Conservation (phyloP, 30 jellyfish, hydroid and myxozoan species). For the Cassiopea xamachana region DNA sequence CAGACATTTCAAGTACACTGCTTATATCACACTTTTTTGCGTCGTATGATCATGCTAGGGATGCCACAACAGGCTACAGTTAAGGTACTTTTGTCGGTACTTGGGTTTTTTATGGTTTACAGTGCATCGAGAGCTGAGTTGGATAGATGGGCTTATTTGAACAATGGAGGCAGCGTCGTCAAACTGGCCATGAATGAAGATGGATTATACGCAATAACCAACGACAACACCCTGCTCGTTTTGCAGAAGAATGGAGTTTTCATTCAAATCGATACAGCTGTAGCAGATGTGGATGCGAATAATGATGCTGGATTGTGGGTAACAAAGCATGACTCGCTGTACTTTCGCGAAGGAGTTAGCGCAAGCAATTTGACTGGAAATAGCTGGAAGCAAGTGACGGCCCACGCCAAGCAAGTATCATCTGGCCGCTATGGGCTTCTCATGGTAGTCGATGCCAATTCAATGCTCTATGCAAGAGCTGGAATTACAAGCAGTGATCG, state of each 20-base stretch:
- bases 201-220: constrained; percentile 11
- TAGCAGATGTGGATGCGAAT: constrained; percentile 19
- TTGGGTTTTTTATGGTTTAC: background rate
- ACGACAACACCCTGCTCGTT: background rate
- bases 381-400: background rate
- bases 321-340: background rate
- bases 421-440: constrained; percentile 48
- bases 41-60: too few species aligned
- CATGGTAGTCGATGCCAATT: background rate
- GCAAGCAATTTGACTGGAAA: constrained; percentile 27
- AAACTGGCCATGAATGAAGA: background rate
- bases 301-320: constrained; percentile 38
- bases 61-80: background rate
- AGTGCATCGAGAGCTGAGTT: background rate
- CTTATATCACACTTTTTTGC: too few species aligned
- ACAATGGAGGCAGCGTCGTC: background rate
- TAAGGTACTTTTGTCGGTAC: background rate
- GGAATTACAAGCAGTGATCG: background rate
- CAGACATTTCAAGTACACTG: too few species aligned
- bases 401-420: background rate
- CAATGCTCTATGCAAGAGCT: background rate
- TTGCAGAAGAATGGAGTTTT: background rate
- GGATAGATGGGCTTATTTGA: constrained; percentile 10
- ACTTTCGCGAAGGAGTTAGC: constrained; percentile 20
- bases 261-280: background rate